Evolutionary conservation across 1,140 invertebrate genomes (phyloP).

Genomic region (Drosophila equinoxialis): DNA sequence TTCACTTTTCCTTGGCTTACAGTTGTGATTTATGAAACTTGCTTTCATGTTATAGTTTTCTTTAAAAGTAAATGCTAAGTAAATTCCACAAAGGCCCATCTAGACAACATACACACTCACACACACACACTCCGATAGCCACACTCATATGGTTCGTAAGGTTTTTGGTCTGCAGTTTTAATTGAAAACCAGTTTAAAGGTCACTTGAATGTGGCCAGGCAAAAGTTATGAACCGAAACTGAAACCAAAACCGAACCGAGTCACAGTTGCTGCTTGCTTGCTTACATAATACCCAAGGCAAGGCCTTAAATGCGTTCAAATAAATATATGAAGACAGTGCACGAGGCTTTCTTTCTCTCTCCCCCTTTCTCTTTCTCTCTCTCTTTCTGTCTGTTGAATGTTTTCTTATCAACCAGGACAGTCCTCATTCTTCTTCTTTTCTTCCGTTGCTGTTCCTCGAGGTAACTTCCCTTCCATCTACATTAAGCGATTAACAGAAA

Average conservation of each 20-base stretch:
- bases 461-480: constrained; percentile 24
- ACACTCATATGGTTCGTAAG: constrained; percentile 9
- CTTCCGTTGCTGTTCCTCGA: neutral
- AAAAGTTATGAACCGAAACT: constrained; percentile 12
- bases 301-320: constrained; percentile 47
- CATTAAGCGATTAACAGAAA: constrained; percentile 71
- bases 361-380: neutral
- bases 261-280: constrained; percentile 2
- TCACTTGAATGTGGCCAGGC: constrained; percentile 56
- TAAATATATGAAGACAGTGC: constrained; percentile 61
- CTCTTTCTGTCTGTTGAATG: neutral
- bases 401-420: constrained; percentile 47
- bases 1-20: constrained; percentile 73
- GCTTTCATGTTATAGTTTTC: constrained; percentile 78
- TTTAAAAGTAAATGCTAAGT: constrained; percentile 77
- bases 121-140: neutral
- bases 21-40: constrained; percentile 78
- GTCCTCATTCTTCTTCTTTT: constrained; percentile 16
- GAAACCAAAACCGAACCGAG: constrained; percentile 33
- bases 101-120: constrained; percentile 22
- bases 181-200: constrained; percentile 78
- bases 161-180: constrained; percentile 50
- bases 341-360: neutral
- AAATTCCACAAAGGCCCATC: constrained; percentile 70
- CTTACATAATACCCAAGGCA: constrained; percentile 31